A percentile compares a stretch with the other conserved stretches of the same genome.
phyloP scores from a whole-genome alignment of 2,113 vertebrate genomes.

The Vulpes vulpes region DNA sequence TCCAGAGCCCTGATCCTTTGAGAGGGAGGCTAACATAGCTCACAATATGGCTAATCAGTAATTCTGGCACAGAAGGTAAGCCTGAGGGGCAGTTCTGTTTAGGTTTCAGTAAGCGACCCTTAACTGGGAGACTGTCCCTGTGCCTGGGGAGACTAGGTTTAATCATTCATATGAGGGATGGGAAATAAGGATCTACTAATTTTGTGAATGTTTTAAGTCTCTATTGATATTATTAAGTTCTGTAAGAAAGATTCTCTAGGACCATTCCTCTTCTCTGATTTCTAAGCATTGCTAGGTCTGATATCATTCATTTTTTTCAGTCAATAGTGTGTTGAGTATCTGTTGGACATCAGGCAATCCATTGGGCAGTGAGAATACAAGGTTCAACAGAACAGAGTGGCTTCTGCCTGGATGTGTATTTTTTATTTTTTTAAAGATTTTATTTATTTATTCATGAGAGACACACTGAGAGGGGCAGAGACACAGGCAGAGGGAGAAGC shows the following conservation, averaged over 20 bases:
- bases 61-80: neutral
- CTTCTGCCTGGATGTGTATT: neutral
- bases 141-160: neutral
- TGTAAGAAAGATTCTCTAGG: neutral
- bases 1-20: neutral
- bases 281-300: neutral
- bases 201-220: neutral
- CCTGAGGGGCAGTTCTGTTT: neutral
- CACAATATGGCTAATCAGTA: neutral
- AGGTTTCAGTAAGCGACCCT: neutral
- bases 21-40: neutral
- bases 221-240: neutral
- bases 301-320: neutral
- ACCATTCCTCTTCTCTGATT: neutral
- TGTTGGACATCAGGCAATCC: neutral
- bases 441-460: too few species aligned
- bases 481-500: too few species aligned
- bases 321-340: neutral
- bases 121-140: neutral
- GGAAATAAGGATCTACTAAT: neutral
- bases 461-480: too few species aligned
- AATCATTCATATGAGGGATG: neutral
- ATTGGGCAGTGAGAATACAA: neutral
- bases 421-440: too few species aligned
- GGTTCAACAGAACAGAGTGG: neutral